Base-by-base conservation (phyloP, 2,113 vertebrate genomes). In the Tyrannus savana region DNA sequence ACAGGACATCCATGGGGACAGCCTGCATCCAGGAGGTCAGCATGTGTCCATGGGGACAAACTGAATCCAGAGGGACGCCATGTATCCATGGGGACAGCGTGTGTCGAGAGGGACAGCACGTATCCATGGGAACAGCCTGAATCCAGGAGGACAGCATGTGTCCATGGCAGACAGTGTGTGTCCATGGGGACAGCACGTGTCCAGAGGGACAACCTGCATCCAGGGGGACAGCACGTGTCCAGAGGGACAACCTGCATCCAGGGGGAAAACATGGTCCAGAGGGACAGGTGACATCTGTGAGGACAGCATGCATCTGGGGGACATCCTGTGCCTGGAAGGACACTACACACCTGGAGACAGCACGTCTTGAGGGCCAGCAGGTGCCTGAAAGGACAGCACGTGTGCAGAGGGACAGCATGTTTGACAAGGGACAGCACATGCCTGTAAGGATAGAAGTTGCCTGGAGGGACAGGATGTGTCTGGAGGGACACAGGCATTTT, bases 41-140 rank as follows among this genome's bases (percentile, higher is more conserved):
- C 0, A 3, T 12, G 28, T 4, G 7, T 10, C 13, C 7, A 19
- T 10, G 1, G 12, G 58, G 24, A 52, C 47, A 83, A 9, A 0
- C 1, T 14, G 44, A 1, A 10, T 12, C 28, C 28, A 33, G 13
- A 1, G 30, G 46, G 46, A 41, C 30, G 27, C 18, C 0, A 1
- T 7, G 37, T 2, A 2, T 33, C 28, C 30, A 4, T 3, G 1
- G 35, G 74, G 44, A 52, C 23, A 33, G 44, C 16, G 7, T n/a
- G 60, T 19, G 24, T 12, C 60, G 11, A 39, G 37, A 17, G 14
- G 52, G 18, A 58, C 10, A 50, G 18, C 4, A 1, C 16, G 41
- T 10, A 12, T 49, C 58, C n/a, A 23, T 10, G 0, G 8, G 59
- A 8, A 55, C 22, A 55, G 7, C 1, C 2, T 44, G 31, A 3